These are phyloP conservation scores for Odontamblyopus lacepedii DNA, from an alignment of 2,797 vertebrate genomes.

Conservation along the genomic window DNA sequence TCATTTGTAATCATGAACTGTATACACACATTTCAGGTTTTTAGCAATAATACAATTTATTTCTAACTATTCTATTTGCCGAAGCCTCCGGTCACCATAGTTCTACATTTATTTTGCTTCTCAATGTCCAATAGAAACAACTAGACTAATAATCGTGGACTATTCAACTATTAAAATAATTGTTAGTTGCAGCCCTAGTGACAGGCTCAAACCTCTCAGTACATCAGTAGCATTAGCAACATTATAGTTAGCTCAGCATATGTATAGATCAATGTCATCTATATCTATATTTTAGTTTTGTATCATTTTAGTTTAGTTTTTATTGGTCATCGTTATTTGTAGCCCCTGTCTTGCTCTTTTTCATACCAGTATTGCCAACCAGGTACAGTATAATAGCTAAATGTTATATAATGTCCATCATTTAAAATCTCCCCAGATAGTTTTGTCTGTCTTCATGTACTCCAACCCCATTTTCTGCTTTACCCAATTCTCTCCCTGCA, in stretches of 20 bases:
- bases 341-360: conserved; percentile 12
- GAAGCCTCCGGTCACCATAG: too few species aligned
- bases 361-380: conserved; percentile 26
- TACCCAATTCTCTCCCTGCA: conserved; percentile 68
- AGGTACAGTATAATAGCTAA: conserved; percentile 38
- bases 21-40: too few species aligned
- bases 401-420: conserved; percentile 19
- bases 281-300: neutral
- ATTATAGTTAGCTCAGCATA: conserved; percentile 14
- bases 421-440: conserved; percentile 57
- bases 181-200: too few species aligned
- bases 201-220: conserved; percentile 23
- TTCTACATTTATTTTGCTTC: too few species aligned
- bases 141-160: too few species aligned
- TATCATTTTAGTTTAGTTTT: neutral
- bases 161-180: too few species aligned
- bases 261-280: conserved; percentile 8
- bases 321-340: conserved; percentile 25
- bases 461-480: conserved; percentile 72
- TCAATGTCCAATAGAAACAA: too few species aligned
- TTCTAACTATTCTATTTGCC: too few species aligned
- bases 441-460: conserved; percentile 61
- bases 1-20: too few species aligned
- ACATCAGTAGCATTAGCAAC: conserved; percentile 35
- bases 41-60: too few species aligned